A percentile compares a stretch with the other conserved stretches of the same genome.
Conservation (phyloP, 2,888 invertebrate genomes). For the Lasioglossum figueresi region DNA sequence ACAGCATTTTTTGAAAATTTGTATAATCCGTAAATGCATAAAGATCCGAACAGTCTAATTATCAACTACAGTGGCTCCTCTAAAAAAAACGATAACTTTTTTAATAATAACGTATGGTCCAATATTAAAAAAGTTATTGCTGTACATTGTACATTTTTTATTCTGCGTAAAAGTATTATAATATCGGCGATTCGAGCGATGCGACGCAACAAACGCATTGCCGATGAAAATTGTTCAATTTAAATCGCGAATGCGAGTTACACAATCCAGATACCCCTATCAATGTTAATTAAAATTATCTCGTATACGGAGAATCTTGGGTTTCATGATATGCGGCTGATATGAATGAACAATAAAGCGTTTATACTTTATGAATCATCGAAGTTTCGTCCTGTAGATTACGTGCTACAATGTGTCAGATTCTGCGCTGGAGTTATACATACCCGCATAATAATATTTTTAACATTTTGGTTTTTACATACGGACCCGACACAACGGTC, state of each 20-base stretch:
- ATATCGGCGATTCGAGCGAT: not conserved
- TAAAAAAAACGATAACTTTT: too few relatives aligned
- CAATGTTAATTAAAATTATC: conserved; percentile 52
- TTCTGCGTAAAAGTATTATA: not conserved
- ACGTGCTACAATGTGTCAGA: not conserved
- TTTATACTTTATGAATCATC: not conserved
- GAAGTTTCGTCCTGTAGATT: not conserved
- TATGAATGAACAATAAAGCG: not conserved
- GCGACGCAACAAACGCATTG: not conserved
- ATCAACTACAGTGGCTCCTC: too few relatives aligned
- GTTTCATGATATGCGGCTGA: not conserved
- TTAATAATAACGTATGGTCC: too few relatives aligned
- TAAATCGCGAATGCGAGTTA: not conserved
- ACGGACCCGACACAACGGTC: not conserved
- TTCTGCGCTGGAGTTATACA: not conserved
- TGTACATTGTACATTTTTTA: not conserved
- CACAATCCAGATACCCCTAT: not conserved
- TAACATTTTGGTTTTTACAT: not conserved
- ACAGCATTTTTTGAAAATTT: too few relatives aligned
- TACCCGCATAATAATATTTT: not conserved
- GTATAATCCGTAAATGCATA: too few relatives aligned
- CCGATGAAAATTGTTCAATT: not conserved
- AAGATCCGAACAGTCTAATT: too few relatives aligned
- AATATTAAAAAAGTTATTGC: too few relatives aligned
- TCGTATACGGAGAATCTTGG: not conserved